phyloP scores from a whole-genome alignment of 2,888 invertebrate species.

The Oeneis ivallda region DNA sequence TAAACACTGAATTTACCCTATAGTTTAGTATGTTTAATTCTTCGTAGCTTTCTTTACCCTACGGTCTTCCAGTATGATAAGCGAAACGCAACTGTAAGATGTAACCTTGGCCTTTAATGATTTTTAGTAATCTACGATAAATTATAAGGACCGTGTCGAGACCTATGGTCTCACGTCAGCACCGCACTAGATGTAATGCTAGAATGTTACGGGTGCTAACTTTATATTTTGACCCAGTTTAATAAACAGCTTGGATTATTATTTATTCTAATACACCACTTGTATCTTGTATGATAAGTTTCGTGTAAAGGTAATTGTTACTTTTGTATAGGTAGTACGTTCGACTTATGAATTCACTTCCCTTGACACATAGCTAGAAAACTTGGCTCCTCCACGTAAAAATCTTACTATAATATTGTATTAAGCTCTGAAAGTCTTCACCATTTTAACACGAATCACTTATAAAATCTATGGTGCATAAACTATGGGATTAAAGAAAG shows the following conservation, averaged over 20 bases:
- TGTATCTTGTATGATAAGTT: constrained; percentile 21
- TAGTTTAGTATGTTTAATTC: constrained; percentile 29
- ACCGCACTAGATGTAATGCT: constrained; percentile 60
- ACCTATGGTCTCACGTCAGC: constrained; percentile 43
- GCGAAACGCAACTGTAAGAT: constrained; percentile 49
- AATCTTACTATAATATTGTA: constrained; percentile 41
- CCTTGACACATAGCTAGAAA: constrained; percentile 46
- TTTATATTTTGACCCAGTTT: constrained; percentile 43
- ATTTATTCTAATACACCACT: constrained; percentile 25
- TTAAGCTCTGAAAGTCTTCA: constrained; percentile 43
- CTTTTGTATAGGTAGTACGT: constrained; percentile 25
- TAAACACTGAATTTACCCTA: constrained; percentile 6
- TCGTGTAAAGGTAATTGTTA: constrained; percentile 28
- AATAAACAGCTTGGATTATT: constrained; percentile 28
- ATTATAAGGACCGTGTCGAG: neutral
- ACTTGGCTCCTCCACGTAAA: constrained; percentile 49
- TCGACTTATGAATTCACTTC: constrained; percentile 31
- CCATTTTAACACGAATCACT: constrained; percentile 48
- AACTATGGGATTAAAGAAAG: constrained; percentile 56
- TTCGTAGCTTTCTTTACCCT: constrained; percentile 53
- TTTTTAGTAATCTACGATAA: constrained; percentile 38
- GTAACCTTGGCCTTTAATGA: constrained; percentile 48
- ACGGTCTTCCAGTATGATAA: constrained; percentile 74
- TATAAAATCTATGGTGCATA: constrained; percentile 66
- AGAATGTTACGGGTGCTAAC: constrained; percentile 71